These are phyloP conservation scores for Drosophila vallismaia DNA, from an alignment of 2,888 invertebrate genomes.

Conservation along the genomic window DNA sequence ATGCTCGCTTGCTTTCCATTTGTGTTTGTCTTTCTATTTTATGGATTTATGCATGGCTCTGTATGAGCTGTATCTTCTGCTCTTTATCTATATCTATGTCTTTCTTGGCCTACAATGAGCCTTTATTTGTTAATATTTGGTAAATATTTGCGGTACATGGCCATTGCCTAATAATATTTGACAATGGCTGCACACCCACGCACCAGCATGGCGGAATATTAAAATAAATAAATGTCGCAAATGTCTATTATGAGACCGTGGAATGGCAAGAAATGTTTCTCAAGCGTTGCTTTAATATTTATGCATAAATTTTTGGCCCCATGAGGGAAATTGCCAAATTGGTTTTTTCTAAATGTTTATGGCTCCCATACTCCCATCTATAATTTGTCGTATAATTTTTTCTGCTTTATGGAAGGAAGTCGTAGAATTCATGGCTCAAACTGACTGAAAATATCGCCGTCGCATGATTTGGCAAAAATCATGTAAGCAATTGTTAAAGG, in stretches of 20 bases:
- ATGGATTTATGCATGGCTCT: conserved; percentile 70
- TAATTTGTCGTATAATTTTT: conserved; percentile 20
- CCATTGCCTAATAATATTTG: conserved; percentile 73
- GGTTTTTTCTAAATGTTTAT: conserved; percentile 72
- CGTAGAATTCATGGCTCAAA: conserved; percentile 23
- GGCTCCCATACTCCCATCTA: conserved; percentile 27
- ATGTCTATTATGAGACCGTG: conserved; percentile 49
- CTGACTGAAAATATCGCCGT: conserved; percentile 26
- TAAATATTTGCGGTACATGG: conserved; percentile 78
- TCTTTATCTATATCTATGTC: conserved; percentile 32
- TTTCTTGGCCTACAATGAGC: conserved; percentile 56
- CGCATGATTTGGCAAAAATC: conserved; percentile 33
- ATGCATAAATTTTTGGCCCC: conserved; percentile 35
- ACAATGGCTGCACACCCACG: conserved; percentile 50
- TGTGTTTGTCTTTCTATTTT: conserved; percentile 71
- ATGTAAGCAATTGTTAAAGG: conserved; percentile 15
- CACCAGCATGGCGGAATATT: conserved; percentile 70
- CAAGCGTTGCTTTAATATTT: conserved; percentile 27
- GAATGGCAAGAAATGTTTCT: conserved; percentile 13
- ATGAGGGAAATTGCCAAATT: conserved; percentile 67
- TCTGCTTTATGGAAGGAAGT: conserved; percentile 31
- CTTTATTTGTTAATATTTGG: conserved; percentile 77
- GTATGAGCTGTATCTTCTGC: conserved; percentile 40
- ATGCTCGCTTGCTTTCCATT: conserved; percentile 39
- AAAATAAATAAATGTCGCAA: conserved; percentile 69